These are phyloP conservation scores for Syngnathoides biaculeatus DNA, from an alignment of 2,113 vertebrate genomes.

Conservation along the genomic window DNA sequence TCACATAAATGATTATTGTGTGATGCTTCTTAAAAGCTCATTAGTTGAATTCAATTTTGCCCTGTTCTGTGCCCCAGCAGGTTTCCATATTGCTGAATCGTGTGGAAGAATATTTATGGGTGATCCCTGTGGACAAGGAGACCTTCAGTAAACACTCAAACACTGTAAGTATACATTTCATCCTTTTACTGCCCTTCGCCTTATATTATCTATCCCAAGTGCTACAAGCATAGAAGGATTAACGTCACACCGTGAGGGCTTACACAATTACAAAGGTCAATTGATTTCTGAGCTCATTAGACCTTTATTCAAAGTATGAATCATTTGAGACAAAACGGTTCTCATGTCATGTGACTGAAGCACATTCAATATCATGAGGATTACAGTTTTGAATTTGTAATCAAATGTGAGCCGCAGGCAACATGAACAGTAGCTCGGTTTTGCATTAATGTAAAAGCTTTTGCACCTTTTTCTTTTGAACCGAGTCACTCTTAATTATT, in stretches of 20 bases:
- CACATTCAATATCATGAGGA: conserved; percentile 35
- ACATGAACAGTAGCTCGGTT: conserved; percentile 18
- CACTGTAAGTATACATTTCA: conserved; percentile 56
- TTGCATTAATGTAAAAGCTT: conserved; percentile 32
- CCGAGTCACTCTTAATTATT: conserved; percentile 28
- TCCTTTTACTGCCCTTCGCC: background rate
- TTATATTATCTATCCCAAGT: conserved; percentile 5
- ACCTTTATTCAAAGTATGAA: conserved; percentile 8
- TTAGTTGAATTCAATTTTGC: background rate
- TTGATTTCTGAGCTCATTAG: conserved; percentile 13
- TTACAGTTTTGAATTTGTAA: conserved; percentile 27
- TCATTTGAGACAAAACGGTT: conserved; percentile 1
- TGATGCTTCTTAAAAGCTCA: background rate
- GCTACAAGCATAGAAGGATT: background rate
- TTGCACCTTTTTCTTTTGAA: conserved; percentile 27
- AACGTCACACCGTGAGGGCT: conserved; percentile 9
- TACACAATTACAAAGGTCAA: conserved; percentile 4
- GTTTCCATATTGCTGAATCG: conserved; percentile 22
- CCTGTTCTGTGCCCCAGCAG: conserved; percentile 49
- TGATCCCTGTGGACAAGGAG: conserved; percentile 25
- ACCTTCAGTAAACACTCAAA: conserved; percentile 40
- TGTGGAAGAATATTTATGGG: conserved; percentile 20
- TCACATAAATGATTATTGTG: background rate
- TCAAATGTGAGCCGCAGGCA: conserved; percentile 29
- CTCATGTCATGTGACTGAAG: conserved; percentile 17